Evolutionary conservation across 1,140 invertebrate genomes (phyloP), one percentile per base, ranked within the genome.

Genomic region (Carcinoscorpius rotundicauda): DNA sequence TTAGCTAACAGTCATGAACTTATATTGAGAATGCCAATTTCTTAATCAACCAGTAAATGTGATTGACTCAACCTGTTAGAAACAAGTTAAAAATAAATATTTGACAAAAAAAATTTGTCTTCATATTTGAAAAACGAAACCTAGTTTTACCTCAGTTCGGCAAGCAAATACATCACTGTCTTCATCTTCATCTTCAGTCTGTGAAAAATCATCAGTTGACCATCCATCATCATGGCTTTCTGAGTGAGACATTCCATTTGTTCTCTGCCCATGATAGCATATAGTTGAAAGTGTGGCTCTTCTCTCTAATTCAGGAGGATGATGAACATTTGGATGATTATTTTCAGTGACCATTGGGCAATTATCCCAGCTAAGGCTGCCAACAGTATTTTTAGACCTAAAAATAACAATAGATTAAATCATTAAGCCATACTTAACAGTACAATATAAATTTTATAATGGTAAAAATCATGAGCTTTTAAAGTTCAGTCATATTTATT

Each of bases 271-370:
- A 10, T 72, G 72, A 29, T 71, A 75, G 3, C 6, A 82, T 78
- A 67, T 86, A 83, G 71, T 91, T 52, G 70, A 62, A 87, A 67
- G 90, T 87, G 64, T 91, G 87, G 65, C 87, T 86, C 65, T 63
- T 65, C 69, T 71, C 87, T 87, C 67, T 86, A 88, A 71, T 85
- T 86, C 77, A 89, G 88, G 4, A 86, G 89, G 72, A 86, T 89
- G 86, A 49, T 71, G 52, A 57, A 70, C 69, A 52, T 71, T 70
- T 4, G 67, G 61, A 9, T 69, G 62, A 2, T 29, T 29, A 57
- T 66, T 68, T 52, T 66, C 61, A 66, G 69, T 64, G 65, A 64
- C 5, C 53, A 55, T 8, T n/a, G 66, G 60, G 50, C 62, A 48
- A 55, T 68, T 64, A 51, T 68, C 62, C 66, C 66, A 68, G 49